These are phyloP conservation scores for Colius striatus DNA, from an alignment of 2,113 vertebrate genomes.

Conservation along the genomic window DNA sequence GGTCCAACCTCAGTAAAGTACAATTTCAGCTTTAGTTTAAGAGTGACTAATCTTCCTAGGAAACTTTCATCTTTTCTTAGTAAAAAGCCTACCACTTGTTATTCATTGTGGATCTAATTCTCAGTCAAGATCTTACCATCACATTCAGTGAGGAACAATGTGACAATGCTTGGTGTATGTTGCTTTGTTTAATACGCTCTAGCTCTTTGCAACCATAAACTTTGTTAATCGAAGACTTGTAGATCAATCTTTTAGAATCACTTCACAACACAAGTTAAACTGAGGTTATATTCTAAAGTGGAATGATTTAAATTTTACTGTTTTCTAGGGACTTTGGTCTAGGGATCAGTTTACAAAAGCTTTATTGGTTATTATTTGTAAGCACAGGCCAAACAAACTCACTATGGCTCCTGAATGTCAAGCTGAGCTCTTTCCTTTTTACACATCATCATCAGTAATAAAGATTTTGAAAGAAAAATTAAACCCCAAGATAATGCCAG, in stretches of 20 bases:
- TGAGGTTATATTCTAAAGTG: background rate
- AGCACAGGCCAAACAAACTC: background rate
- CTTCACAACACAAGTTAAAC: background rate
- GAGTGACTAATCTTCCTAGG: background rate
- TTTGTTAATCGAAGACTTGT: background rate
- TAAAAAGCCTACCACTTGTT: background rate
- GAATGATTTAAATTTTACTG: background rate
- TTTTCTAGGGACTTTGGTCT: background rate
- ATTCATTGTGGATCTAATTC: background rate
- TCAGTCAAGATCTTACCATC: background rate
- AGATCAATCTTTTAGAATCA: background rate
- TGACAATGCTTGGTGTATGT: background rate
- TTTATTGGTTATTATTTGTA: background rate
- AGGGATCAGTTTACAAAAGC: background rate
- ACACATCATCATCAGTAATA: constrained; percentile 4
- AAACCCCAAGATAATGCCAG: background rate
- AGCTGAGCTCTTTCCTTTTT: background rate
- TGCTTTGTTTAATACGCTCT: background rate
- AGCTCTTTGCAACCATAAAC: background rate
- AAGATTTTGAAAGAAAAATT: constrained; percentile 8
- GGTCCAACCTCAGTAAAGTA: background rate
- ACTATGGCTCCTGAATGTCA: background rate
- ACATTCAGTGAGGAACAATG: background rate
- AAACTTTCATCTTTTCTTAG: background rate
- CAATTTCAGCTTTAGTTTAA: background rate